Evolutionary conservation across 2,113 vertebrate genomes (phyloP).

Genomic region (Ctenodactylus gundi): DNA sequence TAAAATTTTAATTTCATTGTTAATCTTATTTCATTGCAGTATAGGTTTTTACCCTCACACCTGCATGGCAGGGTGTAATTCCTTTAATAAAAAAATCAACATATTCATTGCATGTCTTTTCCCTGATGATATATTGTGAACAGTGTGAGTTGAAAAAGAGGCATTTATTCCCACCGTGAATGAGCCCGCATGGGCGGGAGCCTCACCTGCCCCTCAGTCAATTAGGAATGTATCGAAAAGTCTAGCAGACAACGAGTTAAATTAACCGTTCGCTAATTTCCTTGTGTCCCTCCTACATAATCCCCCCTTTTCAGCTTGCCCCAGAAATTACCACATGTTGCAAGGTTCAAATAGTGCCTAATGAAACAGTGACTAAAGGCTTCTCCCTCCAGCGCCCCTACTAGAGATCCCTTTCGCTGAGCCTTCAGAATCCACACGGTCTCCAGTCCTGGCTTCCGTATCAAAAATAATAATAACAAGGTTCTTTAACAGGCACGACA

Average conservation of each 20-base stretch:
- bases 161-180: constrained; percentile 95
- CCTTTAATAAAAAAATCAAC: constrained; percentile 96
- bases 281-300: constrained; percentile 95
- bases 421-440: constrained; percentile 87
- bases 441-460: constrained; percentile 82
- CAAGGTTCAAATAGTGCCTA: constrained; percentile 99
- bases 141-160: constrained; percentile 91
- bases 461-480: constrained; percentile 75
- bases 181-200: constrained; percentile 93
- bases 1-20: constrained; percentile 89
- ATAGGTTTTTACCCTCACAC: constrained; percentile 90
- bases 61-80: constrained; percentile 95
- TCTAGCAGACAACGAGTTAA: constrained; percentile 98
- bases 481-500: constrained; percentile 82
- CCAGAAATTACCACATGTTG: constrained; percentile 98
- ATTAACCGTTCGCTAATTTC: constrained; percentile 99
- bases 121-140: constrained; percentile 94
- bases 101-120: constrained; percentile 97
- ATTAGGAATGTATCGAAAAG: constrained; percentile 99
- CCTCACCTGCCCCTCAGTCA: constrained; percentile 99
- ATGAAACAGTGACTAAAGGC: constrained; percentile 98
- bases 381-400: constrained; percentile 84
- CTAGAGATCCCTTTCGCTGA: constrained; percentile 87
- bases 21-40: constrained; percentile 86
- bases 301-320: constrained; percentile 94